Percentiles rank a stretch among this genome's conserved stretches.
Conservation (phyloP, 2,888 invertebrate species). For the Drosophila fulvimacula region DNA sequence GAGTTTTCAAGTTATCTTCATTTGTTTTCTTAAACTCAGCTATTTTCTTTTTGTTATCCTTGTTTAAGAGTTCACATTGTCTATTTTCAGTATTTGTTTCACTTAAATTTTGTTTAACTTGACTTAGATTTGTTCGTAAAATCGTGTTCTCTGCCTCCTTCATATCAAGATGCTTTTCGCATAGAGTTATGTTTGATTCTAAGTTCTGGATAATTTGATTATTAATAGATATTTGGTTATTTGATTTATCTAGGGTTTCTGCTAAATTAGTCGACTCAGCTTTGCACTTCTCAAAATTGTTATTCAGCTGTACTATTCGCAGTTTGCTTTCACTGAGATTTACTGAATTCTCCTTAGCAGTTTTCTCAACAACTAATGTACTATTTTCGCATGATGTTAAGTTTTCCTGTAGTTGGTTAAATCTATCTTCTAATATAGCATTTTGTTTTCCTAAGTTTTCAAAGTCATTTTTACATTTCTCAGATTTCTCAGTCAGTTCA, state of each 20-base stretch:
- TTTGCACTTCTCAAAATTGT: background rate
- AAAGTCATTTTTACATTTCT: background rate
- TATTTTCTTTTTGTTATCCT: background rate
- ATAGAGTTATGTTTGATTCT: background rate
- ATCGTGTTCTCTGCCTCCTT: too few relatives aligned
- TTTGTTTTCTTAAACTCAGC: fast-evolving
- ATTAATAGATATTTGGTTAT: background rate
- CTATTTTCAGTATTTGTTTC: too few relatives aligned
- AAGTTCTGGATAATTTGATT: background rate
- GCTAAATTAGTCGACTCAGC: background rate
- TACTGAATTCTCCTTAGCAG: background rate
- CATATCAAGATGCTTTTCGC: too few relatives aligned
- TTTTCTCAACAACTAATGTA: background rate
- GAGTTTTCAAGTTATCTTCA: background rate
- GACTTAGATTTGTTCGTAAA: too few relatives aligned
- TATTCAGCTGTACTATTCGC: too few relatives aligned
- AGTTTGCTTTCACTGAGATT: too few relatives aligned
- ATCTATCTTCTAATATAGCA: background rate
- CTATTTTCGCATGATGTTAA: too few relatives aligned
- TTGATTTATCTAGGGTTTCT: too few relatives aligned
- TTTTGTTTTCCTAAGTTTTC: background rate
- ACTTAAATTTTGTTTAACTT: too few relatives aligned
- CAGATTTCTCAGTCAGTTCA: background rate
- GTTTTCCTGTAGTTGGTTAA: too few relatives aligned
- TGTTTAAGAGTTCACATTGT: too few relatives aligned